These are phyloP conservation scores for Eurytoma californica DNA, from an alignment of 2,888 invertebrate genomes.

Conservation along the genomic window DNA sequence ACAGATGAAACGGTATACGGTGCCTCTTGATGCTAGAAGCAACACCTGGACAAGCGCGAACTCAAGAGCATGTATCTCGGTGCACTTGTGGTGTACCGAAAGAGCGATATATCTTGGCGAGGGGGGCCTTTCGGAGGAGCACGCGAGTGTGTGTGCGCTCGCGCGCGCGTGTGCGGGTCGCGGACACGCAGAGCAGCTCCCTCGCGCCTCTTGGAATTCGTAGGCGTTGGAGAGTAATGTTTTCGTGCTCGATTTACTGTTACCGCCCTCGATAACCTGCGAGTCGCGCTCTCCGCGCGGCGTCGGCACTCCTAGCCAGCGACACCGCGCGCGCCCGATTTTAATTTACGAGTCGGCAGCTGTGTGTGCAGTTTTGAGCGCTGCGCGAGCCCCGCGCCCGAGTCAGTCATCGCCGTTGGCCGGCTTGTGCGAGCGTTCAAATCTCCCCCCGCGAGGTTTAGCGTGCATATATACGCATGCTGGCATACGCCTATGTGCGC, in stretches of 20 bases:
- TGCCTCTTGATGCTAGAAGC: background rate
- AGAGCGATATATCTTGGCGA: no score
- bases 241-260: slow-evolving; percentile 66
- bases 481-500: no score
- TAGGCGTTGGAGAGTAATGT: slow-evolving; percentile 62
- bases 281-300: slow-evolving; percentile 51
- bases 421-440: background rate
- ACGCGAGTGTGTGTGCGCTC: background rate
- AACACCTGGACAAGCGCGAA: slow-evolving; percentile 9
- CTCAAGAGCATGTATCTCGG: background rate
- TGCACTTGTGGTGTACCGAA: background rate
- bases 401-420: background rate
- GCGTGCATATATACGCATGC: no score
- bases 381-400: background rate
- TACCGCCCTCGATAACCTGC: slow-evolving; percentile 60
- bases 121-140: no score
- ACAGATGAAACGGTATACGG: slow-evolving; percentile 53
- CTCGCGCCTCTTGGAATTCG: slow-evolving; percentile 60
- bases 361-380: no score
- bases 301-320: slow-evolving; percentile 54
- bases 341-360: slow-evolving; percentile 62
- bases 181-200: background rate
- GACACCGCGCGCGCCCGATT: background rate
- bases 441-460: background rate
- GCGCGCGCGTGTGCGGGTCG: background rate